Conservation (phyloP, 1,140 invertebrate genomes). For the Drosophila setifemur region DNA sequence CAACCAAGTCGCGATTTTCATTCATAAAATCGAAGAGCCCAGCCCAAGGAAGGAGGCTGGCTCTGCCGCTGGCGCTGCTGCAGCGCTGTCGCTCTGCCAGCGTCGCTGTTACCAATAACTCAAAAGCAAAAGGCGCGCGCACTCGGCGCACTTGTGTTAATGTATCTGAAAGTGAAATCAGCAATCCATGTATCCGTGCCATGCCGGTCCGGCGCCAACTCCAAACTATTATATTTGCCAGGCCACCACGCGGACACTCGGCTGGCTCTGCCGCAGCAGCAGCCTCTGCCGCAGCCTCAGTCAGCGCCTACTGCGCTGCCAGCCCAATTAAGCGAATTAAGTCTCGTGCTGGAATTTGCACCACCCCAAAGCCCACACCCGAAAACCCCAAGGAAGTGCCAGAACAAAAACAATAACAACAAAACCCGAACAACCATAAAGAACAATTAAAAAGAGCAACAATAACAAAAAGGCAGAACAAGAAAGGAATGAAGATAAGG, state of each 20-base stretch:
- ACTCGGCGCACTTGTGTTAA: constrained; percentile 69
- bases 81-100: too few species aligned
- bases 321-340: constrained; percentile 76
- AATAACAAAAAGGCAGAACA: constrained; percentile 48
- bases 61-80: background rate
- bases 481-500: constrained; percentile 38
- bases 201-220: constrained; percentile 60
- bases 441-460: constrained; percentile 74
- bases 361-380: constrained; percentile 29
- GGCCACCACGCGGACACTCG: constrained; percentile 20
- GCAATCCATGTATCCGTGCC: constrained; percentile 26
- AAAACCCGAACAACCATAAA: constrained; percentile 40
- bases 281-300: background rate
- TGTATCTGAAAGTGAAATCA: constrained; percentile 77
- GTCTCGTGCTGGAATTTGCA: constrained; percentile 75
- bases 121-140: constrained; percentile 74
- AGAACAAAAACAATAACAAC: constrained; percentile 49
- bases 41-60: constrained; percentile 53
- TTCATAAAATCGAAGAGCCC: constrained; percentile 77
- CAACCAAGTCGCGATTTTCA: constrained; percentile 71
- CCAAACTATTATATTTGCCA: constrained; percentile 69
- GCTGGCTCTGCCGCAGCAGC: background rate
- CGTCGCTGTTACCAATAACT: constrained; percentile 65
- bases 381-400: constrained; percentile 11
- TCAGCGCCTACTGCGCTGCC: constrained; percentile 21